Base-by-base conservation (phyloP, 2,888 invertebrate species). In the Scaptomyza parva region DNA sequence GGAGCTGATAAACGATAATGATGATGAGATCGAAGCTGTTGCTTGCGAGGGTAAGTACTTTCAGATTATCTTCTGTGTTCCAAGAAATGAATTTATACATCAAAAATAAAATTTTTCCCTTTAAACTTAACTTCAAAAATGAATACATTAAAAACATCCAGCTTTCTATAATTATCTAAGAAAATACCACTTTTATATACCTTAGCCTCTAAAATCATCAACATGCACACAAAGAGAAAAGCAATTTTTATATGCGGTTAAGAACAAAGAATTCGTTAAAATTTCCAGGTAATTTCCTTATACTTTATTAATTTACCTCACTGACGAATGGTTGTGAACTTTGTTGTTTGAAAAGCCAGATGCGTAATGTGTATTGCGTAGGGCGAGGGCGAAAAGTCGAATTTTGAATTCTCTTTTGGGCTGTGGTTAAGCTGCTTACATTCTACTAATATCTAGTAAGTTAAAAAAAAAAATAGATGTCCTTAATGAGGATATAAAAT, bases 31-130 rank as follows among this genome's bases (percentile, higher is more conserved):
- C 2, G 44, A 61, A 1, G 40, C 45, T 0, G 76, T 88, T 22
- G 91, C 90, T 3, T 91, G 91, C 60, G 83, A 75, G 58, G 91
- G 91, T 91, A 68, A 91, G 91, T 90, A 51, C 47, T 9, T 26
- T 6, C 6, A 7, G 6, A n/a, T n/a, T n/a, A n/a, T n/a, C n/a
- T n/a, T n/a, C n/a, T n/a, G n/a, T n/a, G n/a, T n/a, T n/a, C n/a
- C n/a, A n/a, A n/a, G n/a, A n/a, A n/a, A n/a, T n/a, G n/a, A n/a
- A n/a, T n/a, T n/a, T n/a, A n/a, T n/a, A n/a, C n/a, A n/a, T n/a
- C n/a, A n/a, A n/a, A n/a, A n/a, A n/a, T n/a, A n/a, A n/a, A n/a
- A n/a, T n/a, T n/a, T n/a, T n/a, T n/a, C n/a, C n/a, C n/a, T n/a
- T n/a, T n/a, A n/a, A n/a, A n/a, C n/a, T n/a, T n/a, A n/a, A n/a